Evolutionary conservation across 2,113 vertebrate species (phyloP), one percentile per base, ranked within the genome.

Genomic region (Epinephelus fuscoguttatus): DNA sequence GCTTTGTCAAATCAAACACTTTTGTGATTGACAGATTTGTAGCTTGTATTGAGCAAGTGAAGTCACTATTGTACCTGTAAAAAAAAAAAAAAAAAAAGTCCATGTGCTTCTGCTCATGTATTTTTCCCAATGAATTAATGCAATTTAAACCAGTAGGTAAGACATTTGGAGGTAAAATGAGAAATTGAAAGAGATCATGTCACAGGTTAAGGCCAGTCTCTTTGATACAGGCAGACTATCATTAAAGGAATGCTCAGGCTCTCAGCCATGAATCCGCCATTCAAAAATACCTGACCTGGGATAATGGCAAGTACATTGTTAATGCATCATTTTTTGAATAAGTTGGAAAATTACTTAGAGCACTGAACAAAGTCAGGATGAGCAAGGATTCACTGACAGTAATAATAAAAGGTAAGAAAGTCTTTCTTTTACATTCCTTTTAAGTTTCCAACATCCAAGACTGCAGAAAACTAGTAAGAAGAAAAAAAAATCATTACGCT

Each of bases 301-400:
- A 94, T 94, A 94, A 95, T 93, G 88, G 88, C 88, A 75, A 91
- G 89, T 91, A 92, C 89, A 94, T 92, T 88, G 89, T 93, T 92
- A 94, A 94, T 92, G 92, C 90, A 90, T 90, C 60, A 86, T 93
- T 94, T 93, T 94, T 94, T 91, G 88, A 93, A 94, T 93, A 94
- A 93, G 90, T 89, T 93, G 73, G 88, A 94, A 94, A 94, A 94
- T 94, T 92, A 90, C 92, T 93, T 90, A 80, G 90, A 91, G 91
- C 84, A 88, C 78, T 90, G 88, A 92, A 94, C 88, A 92, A 94
- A 93, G 88, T 87, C 85, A 78, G 82, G 82, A 90, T 78, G 88
- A 90, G 89, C 70, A 83, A 88, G 83, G 82, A 87, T 87, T 84
- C 89, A 33, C 85, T 88, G 89, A 92, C 80, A 84, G 90, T 92